phyloP scores from a whole-genome alignment of 2,113 vertebrate genomes.

The Turdus rufiventris region DNA sequence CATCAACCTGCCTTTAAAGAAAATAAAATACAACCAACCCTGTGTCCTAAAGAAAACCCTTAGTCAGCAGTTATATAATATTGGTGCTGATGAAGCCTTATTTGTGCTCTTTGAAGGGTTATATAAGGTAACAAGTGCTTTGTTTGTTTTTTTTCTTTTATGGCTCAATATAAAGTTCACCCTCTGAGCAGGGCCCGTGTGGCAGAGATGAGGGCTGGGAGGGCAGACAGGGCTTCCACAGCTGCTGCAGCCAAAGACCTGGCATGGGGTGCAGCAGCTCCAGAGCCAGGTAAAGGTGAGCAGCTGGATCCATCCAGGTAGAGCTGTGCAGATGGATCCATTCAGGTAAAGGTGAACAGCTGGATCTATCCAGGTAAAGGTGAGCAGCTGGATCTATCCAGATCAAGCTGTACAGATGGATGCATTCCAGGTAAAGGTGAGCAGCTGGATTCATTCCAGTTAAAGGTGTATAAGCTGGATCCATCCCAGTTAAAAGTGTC shows the following conservation, averaged over 20 bases:
- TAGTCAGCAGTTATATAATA: neutral
- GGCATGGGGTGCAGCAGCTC: neutral
- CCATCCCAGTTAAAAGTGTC: fast-evolving
- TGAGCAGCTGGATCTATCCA: neutral
- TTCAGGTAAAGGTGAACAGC: neutral
- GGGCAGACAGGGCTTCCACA: neutral
- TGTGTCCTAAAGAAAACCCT: neutral
- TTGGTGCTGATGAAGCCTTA: neutral
- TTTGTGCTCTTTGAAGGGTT: neutral
- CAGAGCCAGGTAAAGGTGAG: neutral
- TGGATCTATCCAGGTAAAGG: neutral
- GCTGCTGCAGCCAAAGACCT: neutral
- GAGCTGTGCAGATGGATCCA: fast-evolving
- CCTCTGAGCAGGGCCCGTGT: neutral
- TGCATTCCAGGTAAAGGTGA: neutral
- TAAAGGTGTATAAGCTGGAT: neutral
- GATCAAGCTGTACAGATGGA: neutral
- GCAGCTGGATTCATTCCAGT: neutral
- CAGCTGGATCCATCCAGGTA: neutral
- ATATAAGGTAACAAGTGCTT: neutral
- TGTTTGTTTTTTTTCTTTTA: neutral
- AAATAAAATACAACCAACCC: neutral
- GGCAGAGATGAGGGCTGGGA: neutral
- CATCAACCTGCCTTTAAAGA: conserved; percentile 3
- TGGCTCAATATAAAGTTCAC: neutral